Percentiles rank a stretch among this genome's conserved stretches.
Evolutionary conservation across 2,797 vertebrate genomes (phyloP).

Genomic region (Bovichtus variegatus): DNA sequence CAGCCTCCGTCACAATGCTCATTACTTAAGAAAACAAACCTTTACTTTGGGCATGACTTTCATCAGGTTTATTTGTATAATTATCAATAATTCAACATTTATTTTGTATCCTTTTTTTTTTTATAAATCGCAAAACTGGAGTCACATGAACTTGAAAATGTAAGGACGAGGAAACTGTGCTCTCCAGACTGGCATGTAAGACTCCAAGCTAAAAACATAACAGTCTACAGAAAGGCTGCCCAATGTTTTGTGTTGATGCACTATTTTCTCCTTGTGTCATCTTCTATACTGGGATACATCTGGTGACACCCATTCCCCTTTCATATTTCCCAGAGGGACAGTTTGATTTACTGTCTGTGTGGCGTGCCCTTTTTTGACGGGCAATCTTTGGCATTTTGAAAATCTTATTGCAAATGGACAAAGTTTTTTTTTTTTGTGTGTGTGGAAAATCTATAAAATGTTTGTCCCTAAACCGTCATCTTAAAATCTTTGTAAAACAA

Average conservation of each 20-base stretch:
- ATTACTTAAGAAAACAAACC: constrained; percentile 40
- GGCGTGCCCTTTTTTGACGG: constrained; percentile 74
- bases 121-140: neutral
- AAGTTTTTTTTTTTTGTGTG: constrained; percentile 12
- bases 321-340: constrained; percentile 71
- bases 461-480: constrained; percentile 1
- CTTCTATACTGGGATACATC: constrained; percentile 76
- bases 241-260: constrained; percentile 64
- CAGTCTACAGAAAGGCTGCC: constrained; percentile 55
- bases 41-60: constrained; percentile 28
- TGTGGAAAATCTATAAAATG: constrained; percentile 19
- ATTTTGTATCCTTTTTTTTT: constrained; percentile 7
- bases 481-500: neutral
- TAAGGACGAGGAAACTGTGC: constrained; percentile 24
- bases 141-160: constrained; percentile 1
- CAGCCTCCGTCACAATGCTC: constrained; percentile 29
- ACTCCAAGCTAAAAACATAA: constrained; percentile 46
- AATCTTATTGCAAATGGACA: constrained; percentile 51
- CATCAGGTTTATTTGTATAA: neutral
- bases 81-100: no score
- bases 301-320: constrained; percentile 74
- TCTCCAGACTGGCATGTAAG: constrained; percentile 29
- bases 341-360: constrained; percentile 79
- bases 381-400: constrained; percentile 67
- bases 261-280: constrained; percentile 85